Conservation (phyloP, 2,113 vertebrate genomes). For the Tretioscincus oriximinensis region DNA sequence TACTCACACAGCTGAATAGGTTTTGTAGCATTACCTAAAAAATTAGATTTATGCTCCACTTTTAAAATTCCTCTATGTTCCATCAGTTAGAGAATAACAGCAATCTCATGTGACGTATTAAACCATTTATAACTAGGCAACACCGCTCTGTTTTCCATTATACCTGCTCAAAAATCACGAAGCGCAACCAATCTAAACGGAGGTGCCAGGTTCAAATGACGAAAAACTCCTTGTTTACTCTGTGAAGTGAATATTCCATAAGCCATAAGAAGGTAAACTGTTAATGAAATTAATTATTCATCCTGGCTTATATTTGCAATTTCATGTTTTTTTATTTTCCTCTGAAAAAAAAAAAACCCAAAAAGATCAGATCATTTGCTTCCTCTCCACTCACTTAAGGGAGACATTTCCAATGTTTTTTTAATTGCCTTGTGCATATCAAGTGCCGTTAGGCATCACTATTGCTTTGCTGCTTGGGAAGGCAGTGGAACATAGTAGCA, state of each 20-base stretch:
- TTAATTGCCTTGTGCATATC: constrained; percentile 45
- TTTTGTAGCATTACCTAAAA: neutral
- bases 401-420: constrained; percentile 48
- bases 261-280: constrained; percentile 16
- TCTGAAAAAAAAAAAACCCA: neutral
- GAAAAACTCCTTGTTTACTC: constrained; percentile 40
- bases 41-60: constrained; percentile 9
- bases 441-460: constrained; percentile 38
- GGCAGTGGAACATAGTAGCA: constrained; percentile 31
- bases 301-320: constrained; percentile 51
- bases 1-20: neutral
- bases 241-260: constrained; percentile 26
- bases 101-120: constrained; percentile 10
- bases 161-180: neutral
- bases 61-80: constrained; percentile 11
- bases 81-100: constrained; percentile 25
- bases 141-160: constrained; percentile 21
- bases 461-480: constrained; percentile 33
- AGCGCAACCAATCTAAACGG: constrained; percentile 19
- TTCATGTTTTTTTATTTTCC: constrained; percentile 45
- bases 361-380: constrained; percentile 43
- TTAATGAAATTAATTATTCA: constrained; percentile 48
- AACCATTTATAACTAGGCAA: constrained; percentile 26
- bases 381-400: constrained; percentile 44
- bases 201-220: constrained; percentile 7